These are phyloP conservation scores for Agrenia bidenticulata DNA, from an alignment of 2,888 invertebrate species.

Conservation along the genomic window DNA sequence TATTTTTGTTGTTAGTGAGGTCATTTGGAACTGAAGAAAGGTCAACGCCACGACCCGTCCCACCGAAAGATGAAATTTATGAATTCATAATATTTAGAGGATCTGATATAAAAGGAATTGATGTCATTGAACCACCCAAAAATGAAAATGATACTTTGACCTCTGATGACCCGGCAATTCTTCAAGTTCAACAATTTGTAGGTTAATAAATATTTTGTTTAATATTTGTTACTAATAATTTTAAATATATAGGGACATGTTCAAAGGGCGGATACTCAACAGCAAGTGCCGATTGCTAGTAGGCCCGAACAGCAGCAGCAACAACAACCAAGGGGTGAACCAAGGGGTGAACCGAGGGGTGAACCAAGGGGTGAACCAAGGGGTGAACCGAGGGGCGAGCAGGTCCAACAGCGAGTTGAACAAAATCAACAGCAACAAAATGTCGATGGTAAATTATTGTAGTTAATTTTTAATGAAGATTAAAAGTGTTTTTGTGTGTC, in stretches of 20 bases:
- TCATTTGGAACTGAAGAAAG: constrained; percentile 99
- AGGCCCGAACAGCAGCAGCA: not conserved
- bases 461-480: too few relatives aligned
- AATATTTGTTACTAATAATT: too few relatives aligned
- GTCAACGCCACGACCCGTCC: constrained; percentile 90
- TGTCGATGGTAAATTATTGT: too few relatives aligned
- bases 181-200: constrained; percentile 64
- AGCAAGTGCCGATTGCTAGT: not conserved
- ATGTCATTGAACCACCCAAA: constrained; percentile 80
- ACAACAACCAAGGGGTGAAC: not conserved
- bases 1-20: constrained; percentile 69
- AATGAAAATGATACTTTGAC: constrained; percentile 65
- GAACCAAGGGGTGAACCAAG: constrained; percentile 47
- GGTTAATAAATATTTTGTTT: constrained; percentile 1
- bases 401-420: not conserved
- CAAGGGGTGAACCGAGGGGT: constrained; percentile 48
- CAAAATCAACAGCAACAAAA: constrained; percentile 12
- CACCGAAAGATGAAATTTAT: constrained; percentile 95
- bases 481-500: too few relatives aligned
- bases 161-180: constrained; percentile 96
- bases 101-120: constrained; percentile 97
- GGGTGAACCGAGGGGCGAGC: constrained; percentile 55
- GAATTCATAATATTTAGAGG: constrained; percentile 98
- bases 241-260: not conserved
- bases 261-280: too few relatives aligned